These are phyloP conservation scores for Galeruca laticollis DNA, from an alignment of 2,888 invertebrate species.

Conservation along the genomic window DNA sequence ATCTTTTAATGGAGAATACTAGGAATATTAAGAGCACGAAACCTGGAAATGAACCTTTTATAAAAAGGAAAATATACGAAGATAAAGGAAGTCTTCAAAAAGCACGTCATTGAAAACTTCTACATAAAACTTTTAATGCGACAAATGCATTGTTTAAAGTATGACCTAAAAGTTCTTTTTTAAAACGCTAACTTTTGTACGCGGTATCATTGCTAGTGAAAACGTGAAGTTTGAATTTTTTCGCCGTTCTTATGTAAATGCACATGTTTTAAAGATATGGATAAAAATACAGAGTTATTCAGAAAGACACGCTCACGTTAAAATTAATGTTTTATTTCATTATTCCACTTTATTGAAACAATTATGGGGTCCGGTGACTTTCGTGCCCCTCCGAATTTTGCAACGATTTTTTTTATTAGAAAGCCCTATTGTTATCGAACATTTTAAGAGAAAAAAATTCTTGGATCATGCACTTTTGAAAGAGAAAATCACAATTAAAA, in stretches of 20 bases:
- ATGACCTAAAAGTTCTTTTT: neutral
- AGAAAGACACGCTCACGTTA: neutral
- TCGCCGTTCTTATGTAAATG: neutral
- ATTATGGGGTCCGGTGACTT: no score
- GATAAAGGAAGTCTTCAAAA: conserved; percentile 1
- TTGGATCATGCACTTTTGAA: no score
- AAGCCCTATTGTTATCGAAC: no score
- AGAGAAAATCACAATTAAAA: no score
- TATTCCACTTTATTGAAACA: no score
- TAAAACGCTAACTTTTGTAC: neutral
- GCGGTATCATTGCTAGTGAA: neutral
- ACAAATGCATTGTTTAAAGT: conserved; percentile 1
- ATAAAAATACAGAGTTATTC: neutral
- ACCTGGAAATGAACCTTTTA: neutral
- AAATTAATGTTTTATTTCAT: no score
- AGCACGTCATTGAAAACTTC: neutral
- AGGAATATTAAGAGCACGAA: neutral
- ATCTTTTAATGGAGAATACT: neutral
- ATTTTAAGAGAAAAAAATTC: no score
- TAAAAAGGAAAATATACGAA: neutral
- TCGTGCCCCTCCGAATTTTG: no score
- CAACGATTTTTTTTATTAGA: no score
- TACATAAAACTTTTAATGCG: neutral
- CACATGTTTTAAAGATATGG: neutral
- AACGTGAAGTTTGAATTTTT: neutral